Base-by-base conservation (phyloP, 2,113 vertebrate species). In the Megaleporinus macrocephalus region DNA sequence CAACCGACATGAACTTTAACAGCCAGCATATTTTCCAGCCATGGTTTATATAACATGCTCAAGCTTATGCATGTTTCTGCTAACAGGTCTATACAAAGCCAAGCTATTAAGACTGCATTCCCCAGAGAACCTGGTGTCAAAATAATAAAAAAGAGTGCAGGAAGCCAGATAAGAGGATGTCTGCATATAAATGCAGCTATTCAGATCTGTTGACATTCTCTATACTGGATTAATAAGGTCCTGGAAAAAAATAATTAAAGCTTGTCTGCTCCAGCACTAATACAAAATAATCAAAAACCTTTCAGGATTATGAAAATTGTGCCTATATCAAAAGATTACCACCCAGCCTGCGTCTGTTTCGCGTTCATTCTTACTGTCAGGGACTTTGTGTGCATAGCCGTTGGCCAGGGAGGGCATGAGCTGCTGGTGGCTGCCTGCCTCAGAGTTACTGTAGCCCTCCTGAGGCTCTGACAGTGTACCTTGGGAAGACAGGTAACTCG, bases 401-500 rank as follows among this genome's bases (percentile, higher is more conserved):
- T 88, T 92, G 20, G 95, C 92, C 75, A 93, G 89, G 33, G 97
- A 94, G 86, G 97, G 97, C 98, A 99, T 97, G 11, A 99, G 97
- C 76, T 99, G 98, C 91, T 99, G 98, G 82, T 98, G 97, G 91
- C 97, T 99, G 78, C 98, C 98, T 3, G 97, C 96, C 88, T 98
- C 98, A 0, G 97, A 97, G 92, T 92, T 98, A 80, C 96, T 99
- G 88, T 98, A 99, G 75, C 97, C 97, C 86, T 99, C 98, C 90
- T 96, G 97, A 0, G 97, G 97, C 88, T 99, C 97, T 3, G 98
- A 98, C 85, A 99, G 87, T 0, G 98, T 99, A 62, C 98, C 98
- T 84, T 99, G 98, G 76, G 98, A 99, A 73, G 98, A 99, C 71
- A 99, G 91, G 76, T 98, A 99, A 93, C 98, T 99, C 86, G 98